These are phyloP conservation scores for Bos indicus DNA, from an alignment of 2,113 vertebrate species.

Conservation along the genomic window DNA sequence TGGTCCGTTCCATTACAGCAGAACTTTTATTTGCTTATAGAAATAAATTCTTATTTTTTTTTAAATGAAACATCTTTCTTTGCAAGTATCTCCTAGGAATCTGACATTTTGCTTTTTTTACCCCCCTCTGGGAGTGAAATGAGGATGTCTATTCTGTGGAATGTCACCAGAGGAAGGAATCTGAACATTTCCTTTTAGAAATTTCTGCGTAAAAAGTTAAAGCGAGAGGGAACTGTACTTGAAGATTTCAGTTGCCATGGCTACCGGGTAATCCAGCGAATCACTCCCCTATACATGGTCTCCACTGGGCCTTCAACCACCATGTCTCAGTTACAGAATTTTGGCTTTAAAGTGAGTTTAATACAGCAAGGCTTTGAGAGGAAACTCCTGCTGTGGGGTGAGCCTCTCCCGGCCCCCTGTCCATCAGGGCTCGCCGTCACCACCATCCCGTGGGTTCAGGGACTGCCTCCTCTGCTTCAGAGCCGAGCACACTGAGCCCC, in stretches of 20 bases:
- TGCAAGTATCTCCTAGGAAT: not conserved
- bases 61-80: not conserved
- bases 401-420: accelerated
- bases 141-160: not conserved
- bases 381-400: not conserved
- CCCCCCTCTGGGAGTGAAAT: not conserved
- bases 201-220: slow-evolving; percentile 10
- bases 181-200: not conserved
- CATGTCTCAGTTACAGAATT: not conserved
- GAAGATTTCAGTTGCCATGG: slow-evolving; percentile 36
- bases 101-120: not conserved
- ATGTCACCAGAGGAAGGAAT: not conserved
- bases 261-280: not conserved
- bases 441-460: not conserved
- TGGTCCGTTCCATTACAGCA: not conserved
- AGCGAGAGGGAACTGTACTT: not conserved
- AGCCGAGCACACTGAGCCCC: not conserved
- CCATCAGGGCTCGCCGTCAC: accelerated
- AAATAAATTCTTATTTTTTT: not conserved
- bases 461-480: not conserved
- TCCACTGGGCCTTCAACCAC: not conserved
- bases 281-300: accelerated
- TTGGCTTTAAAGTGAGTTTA: not conserved
- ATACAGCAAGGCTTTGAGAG: not conserved
- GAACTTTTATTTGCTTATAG: not conserved